Conservation (phyloP, 2,888 invertebrate genomes). For the Drosophila pegasa region DNA sequence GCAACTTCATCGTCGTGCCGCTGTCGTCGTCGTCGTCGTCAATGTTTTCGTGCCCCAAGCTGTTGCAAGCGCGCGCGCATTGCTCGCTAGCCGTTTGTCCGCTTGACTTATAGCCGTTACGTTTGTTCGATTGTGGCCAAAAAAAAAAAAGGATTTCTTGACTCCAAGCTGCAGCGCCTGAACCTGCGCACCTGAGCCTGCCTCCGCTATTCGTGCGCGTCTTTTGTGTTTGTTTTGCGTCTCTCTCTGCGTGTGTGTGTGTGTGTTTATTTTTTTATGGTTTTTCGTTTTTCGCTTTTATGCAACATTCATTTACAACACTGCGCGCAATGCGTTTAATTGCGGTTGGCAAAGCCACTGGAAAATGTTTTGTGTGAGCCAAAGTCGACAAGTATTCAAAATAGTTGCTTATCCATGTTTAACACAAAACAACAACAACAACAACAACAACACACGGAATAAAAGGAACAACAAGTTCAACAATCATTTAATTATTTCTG, state of each 20-base stretch:
- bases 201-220: slow-evolving; percentile 18
- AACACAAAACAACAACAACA: slow-evolving; percentile 3
- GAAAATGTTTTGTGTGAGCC: slow-evolving; percentile 32
- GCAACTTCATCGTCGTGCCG: slow-evolving; percentile 10
- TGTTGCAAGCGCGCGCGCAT: slow-evolving; percentile 47
- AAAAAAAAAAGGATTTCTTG: slow-evolving; percentile 28
- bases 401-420: slow-evolving; percentile 26
- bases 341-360: slow-evolving; percentile 17
- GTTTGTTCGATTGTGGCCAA: neutral
- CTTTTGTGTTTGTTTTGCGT: slow-evolving; percentile 14
- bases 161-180: slow-evolving; percentile 25
- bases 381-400: slow-evolving; percentile 29
- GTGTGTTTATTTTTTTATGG: slow-evolving; percentile 3
- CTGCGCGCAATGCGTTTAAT: slow-evolving; percentile 14
- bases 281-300: slow-evolving; percentile 21
- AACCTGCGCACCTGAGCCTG: slow-evolving; percentile 6
- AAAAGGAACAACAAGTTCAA: slow-evolving; percentile 3
- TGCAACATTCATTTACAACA: slow-evolving; percentile 38
- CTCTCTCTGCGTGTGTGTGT: neutral
- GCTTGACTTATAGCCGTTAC: slow-evolving; percentile 20
- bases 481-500: slow-evolving; percentile 11
- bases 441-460: slow-evolving; percentile 6
- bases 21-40: slow-evolving; percentile 5
- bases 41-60: slow-evolving; percentile 6
- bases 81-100: slow-evolving; percentile 9